Evolutionary conservation across 2,113 vertebrate genomes (phyloP).

Genomic region (Centropristis striata): DNA sequence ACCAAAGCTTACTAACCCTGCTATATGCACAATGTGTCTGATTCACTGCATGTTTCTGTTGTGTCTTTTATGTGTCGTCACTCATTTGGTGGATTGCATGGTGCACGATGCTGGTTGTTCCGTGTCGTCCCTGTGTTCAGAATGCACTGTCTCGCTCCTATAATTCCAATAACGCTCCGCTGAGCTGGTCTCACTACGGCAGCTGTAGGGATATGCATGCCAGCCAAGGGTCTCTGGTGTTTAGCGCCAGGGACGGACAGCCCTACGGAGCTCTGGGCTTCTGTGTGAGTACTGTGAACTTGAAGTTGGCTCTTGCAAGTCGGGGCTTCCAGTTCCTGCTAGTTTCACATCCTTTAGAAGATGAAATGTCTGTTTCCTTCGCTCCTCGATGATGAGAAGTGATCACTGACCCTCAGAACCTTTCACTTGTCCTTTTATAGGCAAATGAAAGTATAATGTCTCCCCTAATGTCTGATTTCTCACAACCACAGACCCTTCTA

Average conservation of each 20-base stretch:
- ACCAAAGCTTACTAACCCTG: constrained; percentile 57
- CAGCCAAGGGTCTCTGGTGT: constrained; percentile 95
- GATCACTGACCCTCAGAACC: constrained; percentile 39
- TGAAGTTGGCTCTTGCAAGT: constrained; percentile 64
- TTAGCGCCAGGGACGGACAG: constrained; percentile 93
- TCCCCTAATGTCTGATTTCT: constrained; percentile 21
- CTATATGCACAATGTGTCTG: constrained; percentile 7
- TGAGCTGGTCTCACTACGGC: constrained; percentile 93
- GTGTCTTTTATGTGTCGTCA: constrained; percentile 52
- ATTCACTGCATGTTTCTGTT: constrained; percentile 58
- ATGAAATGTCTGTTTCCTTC: constrained; percentile 60
- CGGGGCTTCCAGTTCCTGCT: constrained; percentile 32
- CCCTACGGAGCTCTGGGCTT: constrained; percentile 90
- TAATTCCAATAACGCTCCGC: constrained; percentile 93
- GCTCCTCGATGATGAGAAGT: constrained; percentile 46
- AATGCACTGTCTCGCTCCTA: constrained; percentile 97
- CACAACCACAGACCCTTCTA: constrained; percentile 6
- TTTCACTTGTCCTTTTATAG: constrained; percentile 55
- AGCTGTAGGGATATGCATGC: constrained; percentile 96
- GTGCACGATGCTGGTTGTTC: constrained; percentile 37
- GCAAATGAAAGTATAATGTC: constrained; percentile 34
- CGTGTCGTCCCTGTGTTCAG: constrained; percentile 89
- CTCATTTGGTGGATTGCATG: constrained; percentile 69
- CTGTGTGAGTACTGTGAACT: constrained; percentile 92
- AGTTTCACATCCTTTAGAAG: constrained; percentile 62